phyloP scores from a whole-genome alignment of 2,888 invertebrate genomes.

The Xylota sylvarum region DNA sequence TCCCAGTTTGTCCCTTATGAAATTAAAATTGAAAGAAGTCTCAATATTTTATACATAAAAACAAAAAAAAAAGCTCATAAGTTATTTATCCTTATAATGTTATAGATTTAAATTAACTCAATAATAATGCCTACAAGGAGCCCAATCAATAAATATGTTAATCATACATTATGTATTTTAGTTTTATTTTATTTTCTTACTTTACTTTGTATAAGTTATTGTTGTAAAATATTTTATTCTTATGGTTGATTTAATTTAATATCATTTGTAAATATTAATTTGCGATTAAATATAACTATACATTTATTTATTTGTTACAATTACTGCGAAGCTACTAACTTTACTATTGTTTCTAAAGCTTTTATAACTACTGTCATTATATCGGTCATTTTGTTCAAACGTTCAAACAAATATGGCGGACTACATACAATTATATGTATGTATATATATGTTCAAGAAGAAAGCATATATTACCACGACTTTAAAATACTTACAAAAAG shows the following conservation, averaged over 20 bases:
- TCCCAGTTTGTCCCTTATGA: background rate
- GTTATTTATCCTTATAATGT: constrained; percentile 13
- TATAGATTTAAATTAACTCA: constrained; percentile 26
- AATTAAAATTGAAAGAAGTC: constrained; percentile 39
- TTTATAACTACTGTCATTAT: background rate
- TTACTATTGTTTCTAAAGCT: constrained; percentile 1
- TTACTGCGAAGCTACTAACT: background rate
- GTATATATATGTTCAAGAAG: too few relatives aligned
- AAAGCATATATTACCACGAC: too few relatives aligned
- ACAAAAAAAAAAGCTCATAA: background rate
- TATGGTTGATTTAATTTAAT: background rate
- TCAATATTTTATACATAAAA: constrained; percentile 58
- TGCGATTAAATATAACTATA: constrained; percentile 27
- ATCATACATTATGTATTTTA: constrained; percentile 49
- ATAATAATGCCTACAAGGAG: constrained; percentile 21
- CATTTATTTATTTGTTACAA: background rate
- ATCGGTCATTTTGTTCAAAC: too few relatives aligned
- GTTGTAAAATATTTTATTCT: background rate
- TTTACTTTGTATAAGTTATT: background rate
- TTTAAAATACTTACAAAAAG: too few relatives aligned
- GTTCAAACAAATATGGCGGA: too few relatives aligned
- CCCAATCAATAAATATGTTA: constrained; percentile 54
- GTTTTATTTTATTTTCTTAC: constrained; percentile 39
- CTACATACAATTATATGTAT: too few relatives aligned
- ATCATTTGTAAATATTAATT: constrained; percentile 22